Percentiles rank a stretch among this genome's conserved stretches.
Conservation (phyloP, 2,888 invertebrate species). For the Eueremaeus valkanovi region DNA sequence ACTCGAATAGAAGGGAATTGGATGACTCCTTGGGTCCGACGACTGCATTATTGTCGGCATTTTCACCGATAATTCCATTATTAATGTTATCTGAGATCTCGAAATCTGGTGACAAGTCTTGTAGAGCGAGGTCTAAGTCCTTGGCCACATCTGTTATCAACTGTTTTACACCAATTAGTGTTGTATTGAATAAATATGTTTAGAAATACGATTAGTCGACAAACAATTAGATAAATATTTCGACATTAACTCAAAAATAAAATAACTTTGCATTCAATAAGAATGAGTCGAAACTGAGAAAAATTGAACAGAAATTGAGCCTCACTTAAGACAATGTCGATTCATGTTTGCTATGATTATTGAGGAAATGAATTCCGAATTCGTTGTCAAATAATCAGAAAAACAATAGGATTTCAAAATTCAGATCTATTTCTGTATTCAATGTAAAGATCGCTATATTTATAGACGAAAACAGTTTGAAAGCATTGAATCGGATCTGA, state of each 20-base stretch:
- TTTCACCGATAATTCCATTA: slow-evolving; percentile 29
- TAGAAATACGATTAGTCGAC: neutral
- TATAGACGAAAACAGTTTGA: neutral
- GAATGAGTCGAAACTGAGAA: neutral
- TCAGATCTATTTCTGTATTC: neutral
- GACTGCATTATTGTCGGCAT: neutral
- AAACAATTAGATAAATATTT: neutral
- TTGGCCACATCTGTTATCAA: slow-evolving; percentile 61
- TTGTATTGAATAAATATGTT: neutral
- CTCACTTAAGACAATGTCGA: neutral
- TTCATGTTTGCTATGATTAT: neutral
- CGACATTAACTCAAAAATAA: neutral
- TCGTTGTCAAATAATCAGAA: neutral
- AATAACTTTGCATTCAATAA: neutral
- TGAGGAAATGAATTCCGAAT: neutral
- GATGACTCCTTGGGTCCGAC: neutral
- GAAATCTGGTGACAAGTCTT: slow-evolving; percentile 65
- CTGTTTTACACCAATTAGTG: slow-evolving; percentile 48
- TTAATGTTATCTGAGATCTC: slow-evolving; percentile 27
- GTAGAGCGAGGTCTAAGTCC: slow-evolving; percentile 80
- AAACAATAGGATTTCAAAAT: neutral
- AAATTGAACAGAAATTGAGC: neutral
- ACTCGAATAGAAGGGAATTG: slow-evolving; percentile 30
- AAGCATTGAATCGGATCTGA: neutral
- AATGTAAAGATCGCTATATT: slow-evolving; percentile 11